Base-by-base conservation (phyloP, 2,888 invertebrate species). In the Patella caerulea region DNA sequence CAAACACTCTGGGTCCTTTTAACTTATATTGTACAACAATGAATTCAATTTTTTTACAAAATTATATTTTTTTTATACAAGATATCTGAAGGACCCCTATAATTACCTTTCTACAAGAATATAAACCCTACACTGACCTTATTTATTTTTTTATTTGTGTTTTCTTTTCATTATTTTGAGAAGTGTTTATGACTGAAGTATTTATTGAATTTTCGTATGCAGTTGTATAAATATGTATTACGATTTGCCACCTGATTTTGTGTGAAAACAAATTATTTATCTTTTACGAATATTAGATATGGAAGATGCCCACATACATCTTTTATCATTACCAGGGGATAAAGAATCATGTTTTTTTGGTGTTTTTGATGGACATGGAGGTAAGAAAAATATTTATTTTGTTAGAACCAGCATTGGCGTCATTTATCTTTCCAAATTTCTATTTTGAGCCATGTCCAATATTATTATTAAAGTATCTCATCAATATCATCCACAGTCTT, bases 281-380 rank as follows among this genome's bases (percentile, higher is more conserved):
- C 79, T 83, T 83, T 86, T 78, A 85, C 78, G 15, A 34, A 15
- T 34, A 11, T 29, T 71, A 93, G 93, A 92, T 84, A 99, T 99
- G 99, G 99, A 99, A 93, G 99, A 99, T 92, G 96, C 98, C 0
- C 99, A 99, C 91, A 98, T 98, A 73, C 98, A 98, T 88, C 96
- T 99, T 85, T 93, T 99, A 19, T 95, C 97, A 0, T 83, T 93
- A 17, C 92, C 92, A 2, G 97, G 97, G 89, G 99, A 99, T 92
- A 96, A 97, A 53, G 95, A 95, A 34, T 95, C 97, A 55, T 95
- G 98, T 4, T 99, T 96, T 92, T 99, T 99, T 93, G 98, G 96
- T 9, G 99, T 99, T 0, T 99, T 97, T 91, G 99, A 98, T 93
- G 98, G 98, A 0, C 97, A 97, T 92, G 97, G 97, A 88, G 97